These are phyloP conservation scores for Lepus europaeus DNA, from an alignment of 2,113 vertebrate genomes.

Conservation along the genomic window DNA sequence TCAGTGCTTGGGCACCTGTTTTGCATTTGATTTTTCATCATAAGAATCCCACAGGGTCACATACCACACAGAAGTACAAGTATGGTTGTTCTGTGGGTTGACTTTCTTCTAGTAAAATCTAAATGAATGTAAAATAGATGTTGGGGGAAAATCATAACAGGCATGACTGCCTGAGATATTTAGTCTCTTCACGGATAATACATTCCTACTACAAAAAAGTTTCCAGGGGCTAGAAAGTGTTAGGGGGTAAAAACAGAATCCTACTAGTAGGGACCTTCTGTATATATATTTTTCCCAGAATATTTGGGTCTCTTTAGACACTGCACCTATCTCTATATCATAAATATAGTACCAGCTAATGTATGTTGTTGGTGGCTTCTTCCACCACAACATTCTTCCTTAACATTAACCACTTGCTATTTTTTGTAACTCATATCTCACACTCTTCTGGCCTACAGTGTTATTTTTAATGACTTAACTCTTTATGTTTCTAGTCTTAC, in stretches of 20 bases:
- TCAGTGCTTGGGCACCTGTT: constrained; percentile 52
- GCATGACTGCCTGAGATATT: constrained; percentile 28
- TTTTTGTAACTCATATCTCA: background rate
- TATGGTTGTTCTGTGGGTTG: constrained; percentile 5
- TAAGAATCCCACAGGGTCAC: constrained; percentile 46
- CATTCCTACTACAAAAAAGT: background rate
- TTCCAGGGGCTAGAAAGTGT: background rate
- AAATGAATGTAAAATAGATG: constrained; percentile 49
- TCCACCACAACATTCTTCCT: background rate
- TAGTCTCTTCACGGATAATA: background rate
- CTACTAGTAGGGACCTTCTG: background rate
- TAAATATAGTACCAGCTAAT: background rate
- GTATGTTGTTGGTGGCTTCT: background rate
- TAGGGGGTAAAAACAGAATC: background rate
- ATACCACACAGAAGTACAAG: constrained; percentile 44
- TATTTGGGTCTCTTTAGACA: background rate
- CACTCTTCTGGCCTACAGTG: background rate
- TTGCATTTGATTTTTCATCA: constrained; percentile 72
- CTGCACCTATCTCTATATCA: background rate
- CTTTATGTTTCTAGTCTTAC: background rate
- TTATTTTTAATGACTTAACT: background rate
- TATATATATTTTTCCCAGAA: background rate
- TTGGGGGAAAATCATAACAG: constrained; percentile 53
- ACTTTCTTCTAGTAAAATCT: constrained; percentile 23
- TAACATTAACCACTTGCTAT: background rate